A percentile compares a stretch with the other conserved stretches of the same genome.
Conservation (phyloP, 2,113 vertebrate species). For the Brachirus orientalis region DNA sequence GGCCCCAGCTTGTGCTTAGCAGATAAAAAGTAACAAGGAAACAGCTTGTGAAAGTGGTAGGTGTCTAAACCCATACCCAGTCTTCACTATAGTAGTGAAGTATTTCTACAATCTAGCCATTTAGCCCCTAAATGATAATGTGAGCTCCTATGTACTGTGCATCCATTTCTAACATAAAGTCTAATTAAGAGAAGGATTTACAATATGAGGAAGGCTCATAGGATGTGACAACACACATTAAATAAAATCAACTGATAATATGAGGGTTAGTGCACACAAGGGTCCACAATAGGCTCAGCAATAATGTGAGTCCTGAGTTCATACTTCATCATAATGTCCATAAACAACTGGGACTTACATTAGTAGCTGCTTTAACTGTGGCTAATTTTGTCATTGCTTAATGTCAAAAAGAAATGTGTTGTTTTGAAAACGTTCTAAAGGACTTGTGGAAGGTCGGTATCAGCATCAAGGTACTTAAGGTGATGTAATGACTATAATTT, state of each 20-base stretch:
- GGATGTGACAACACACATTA: background rate
- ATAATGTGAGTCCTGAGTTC: background rate
- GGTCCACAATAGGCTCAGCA: background rate
- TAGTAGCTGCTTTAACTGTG: background rate
- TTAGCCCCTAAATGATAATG: background rate
- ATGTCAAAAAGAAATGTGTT: too few species aligned
- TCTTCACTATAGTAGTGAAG: background rate
- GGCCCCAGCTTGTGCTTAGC: slow-evolving; percentile 28
- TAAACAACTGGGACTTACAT: background rate
- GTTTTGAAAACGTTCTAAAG: too few species aligned
- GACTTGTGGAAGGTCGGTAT: too few species aligned
- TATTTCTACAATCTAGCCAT: background rate
- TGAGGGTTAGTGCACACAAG: background rate
- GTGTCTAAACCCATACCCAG: slow-evolving; percentile 11
- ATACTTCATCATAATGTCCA: background rate
- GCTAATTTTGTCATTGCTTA: background rate
- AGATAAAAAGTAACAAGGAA: slow-evolving; percentile 3
- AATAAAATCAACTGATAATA: background rate
- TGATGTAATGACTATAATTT: too few species aligned
- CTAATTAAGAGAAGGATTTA: slow-evolving; percentile 14
- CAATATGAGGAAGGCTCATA: slow-evolving; percentile 5
- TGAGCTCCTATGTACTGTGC: background rate
- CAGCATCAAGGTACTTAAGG: too few species aligned
- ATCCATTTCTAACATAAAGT: background rate
- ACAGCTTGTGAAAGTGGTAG: slow-evolving; percentile 14